Conservation (phyloP, 2,888 invertebrate genomes). For the Anodontia alba region DNA sequence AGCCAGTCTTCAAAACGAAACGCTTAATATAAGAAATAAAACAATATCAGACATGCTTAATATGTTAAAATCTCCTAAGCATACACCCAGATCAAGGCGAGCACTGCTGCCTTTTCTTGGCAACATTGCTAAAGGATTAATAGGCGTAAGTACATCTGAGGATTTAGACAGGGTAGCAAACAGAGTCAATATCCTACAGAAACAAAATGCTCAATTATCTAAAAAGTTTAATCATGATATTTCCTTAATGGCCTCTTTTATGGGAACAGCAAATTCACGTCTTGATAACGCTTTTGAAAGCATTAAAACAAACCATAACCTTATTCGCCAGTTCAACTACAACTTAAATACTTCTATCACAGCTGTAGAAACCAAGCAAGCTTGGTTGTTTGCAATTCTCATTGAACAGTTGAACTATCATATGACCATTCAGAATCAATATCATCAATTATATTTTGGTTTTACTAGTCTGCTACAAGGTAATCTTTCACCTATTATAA, state of each 20-base stretch:
- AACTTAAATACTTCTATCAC: not conserved
- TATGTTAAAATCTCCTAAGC: not conserved
- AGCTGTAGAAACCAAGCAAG: not conserved
- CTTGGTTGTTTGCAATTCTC: not conserved
- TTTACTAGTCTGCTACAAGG: not conserved
- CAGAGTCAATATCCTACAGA: not conserved
- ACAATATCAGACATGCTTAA: not conserved
- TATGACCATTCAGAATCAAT: not conserved
- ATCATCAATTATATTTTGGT: not conserved
- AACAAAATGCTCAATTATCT: not conserved
- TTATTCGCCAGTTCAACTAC: not conserved
- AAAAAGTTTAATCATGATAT: not conserved
- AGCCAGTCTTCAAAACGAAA: not conserved
- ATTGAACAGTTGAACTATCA: not conserved
- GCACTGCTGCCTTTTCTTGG: not conserved
- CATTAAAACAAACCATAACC: not conserved
- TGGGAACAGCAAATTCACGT: not conserved
- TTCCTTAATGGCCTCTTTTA: not conserved
- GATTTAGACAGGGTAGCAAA: not conserved
- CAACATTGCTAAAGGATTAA: not conserved
- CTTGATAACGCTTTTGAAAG: not conserved
- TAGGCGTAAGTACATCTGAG: not conserved
- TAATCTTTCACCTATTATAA: not conserved
- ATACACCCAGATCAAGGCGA: not conserved
- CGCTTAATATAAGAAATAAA: not conserved